A percentile compares a stretch with the other conserved stretches of the same genome.
These are phyloP conservation scores for Parasteatoda lunata DNA, from an alignment of 2,888 invertebrate genomes.

Conservation along the genomic window DNA sequence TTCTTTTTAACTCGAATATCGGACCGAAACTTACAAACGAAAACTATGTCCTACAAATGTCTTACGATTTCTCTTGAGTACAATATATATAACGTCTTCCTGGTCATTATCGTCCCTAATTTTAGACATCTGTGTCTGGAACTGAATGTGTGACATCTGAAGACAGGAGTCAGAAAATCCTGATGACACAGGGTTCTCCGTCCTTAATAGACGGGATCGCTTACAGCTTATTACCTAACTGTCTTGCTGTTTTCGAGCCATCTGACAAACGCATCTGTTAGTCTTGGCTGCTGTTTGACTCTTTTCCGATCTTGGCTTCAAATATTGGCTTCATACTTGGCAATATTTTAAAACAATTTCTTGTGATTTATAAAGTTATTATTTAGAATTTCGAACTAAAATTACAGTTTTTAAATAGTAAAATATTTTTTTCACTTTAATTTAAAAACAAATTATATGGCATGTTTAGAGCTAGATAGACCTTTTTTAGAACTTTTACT, in stretches of 20 bases:
- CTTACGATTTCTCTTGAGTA: not conserved
- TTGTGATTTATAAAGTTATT: too few relatives aligned
- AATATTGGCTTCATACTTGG: too few relatives aligned
- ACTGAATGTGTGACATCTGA: slow-evolving; percentile 9
- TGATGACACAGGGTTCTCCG: slow-evolving; percentile 32
- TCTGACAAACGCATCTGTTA: slow-evolving; percentile 48
- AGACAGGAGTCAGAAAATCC: slow-evolving; percentile 28
- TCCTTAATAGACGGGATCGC: slow-evolving; percentile 15
- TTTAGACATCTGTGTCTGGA: slow-evolving; percentile 3
- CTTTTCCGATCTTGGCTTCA: not conserved
- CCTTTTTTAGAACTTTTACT: too few relatives aligned
- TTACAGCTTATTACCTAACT: slow-evolving; percentile 55
- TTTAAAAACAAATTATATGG: too few relatives aligned
- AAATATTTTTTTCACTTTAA: too few relatives aligned
- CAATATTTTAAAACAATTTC: too few relatives aligned
- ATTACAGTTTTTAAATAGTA: too few relatives aligned
- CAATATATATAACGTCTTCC: not conserved
- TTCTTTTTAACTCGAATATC: not conserved
- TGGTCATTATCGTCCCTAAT: slow-evolving; percentile 22
- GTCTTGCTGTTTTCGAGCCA: slow-evolving; percentile 48
- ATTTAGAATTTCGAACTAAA: too few relatives aligned
- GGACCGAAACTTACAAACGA: not conserved
- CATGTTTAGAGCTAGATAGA: too few relatives aligned
- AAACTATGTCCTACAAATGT: not conserved
- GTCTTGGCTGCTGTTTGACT: not conserved